phyloP scores from a whole-genome alignment of 2,113 vertebrate genomes.

The Tragelaphus scriptus region DNA sequence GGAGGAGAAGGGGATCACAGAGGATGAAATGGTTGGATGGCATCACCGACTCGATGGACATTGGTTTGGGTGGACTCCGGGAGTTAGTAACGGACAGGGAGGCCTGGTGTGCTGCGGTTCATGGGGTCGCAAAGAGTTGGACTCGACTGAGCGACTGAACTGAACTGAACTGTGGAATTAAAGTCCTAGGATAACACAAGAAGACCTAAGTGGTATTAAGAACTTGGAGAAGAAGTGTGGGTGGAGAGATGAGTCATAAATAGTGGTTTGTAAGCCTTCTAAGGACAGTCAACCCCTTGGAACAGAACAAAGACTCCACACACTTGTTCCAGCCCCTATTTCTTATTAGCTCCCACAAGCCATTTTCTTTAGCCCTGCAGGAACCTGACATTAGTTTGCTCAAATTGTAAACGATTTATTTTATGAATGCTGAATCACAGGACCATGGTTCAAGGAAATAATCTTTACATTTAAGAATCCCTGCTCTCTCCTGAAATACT shows the following conservation, averaged over 20 bases:
- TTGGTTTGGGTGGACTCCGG: no score
- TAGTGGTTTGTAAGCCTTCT: constrained; percentile 3
- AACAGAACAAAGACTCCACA: constrained; percentile 14
- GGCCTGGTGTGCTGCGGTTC: no score
- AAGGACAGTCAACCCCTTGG: not conserved
- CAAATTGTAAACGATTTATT: constrained; percentile 71
- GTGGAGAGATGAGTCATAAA: constrained; percentile 23
- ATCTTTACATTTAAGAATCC: constrained; percentile 63
- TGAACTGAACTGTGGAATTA: no score
- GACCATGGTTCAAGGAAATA: constrained; percentile 71
- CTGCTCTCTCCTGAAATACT: not conserved
- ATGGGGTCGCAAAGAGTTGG: no score
- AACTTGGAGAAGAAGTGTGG: constrained; percentile 12
- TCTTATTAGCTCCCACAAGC: not conserved
- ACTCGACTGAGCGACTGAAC: no score
- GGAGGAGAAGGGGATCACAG: no score
- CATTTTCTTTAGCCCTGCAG: constrained; percentile 57
- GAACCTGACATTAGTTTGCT: constrained; percentile 66
- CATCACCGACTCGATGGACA: no score
- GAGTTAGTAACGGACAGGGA: no score
- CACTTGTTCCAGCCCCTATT: not conserved
- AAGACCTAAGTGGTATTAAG: not conserved
- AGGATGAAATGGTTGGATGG: no score
- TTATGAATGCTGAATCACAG: constrained; percentile 75
- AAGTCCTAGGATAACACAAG: not conserved